Base-by-base conservation (phyloP, 2,888 invertebrate genomes). In the Dasysyrphus albostriatus region DNA sequence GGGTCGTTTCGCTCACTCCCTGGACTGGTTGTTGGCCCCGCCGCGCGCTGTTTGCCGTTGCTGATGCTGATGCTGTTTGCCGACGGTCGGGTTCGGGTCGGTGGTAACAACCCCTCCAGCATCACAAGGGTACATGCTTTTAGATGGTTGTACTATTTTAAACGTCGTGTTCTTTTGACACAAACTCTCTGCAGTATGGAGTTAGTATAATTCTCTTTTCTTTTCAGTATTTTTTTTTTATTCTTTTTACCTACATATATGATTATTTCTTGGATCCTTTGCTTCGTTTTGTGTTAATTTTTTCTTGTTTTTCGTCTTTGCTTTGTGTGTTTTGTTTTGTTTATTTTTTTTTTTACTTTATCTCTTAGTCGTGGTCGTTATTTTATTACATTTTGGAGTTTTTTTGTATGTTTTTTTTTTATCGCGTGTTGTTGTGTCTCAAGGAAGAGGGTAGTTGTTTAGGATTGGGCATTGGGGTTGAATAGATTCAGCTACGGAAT, bases 301-400 rank as follows among this genome's bases (percentile, higher is more conserved):
- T 87, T 85, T 80, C 69, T 83, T 81, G 82, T 78, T 81, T 88
- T 82, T 88, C 78, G 88, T 85, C 61, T 63, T 88, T 83, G 79
- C 80, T 79, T 67, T 73, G 67, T 78, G 70, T 84, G 8, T 54
- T 54, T 54, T 7, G 54, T 54, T 54, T 54, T 29, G 12, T 51
- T 51, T 24, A 12, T 72, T 69, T 78, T 72, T 82, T 76, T n/a
- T 78, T 88, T 74, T 76, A 72, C 73, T 84, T 82, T 83, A 85
- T 84, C 79, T 84, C 79, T 77, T 74, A 82, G 72, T 79, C 84
- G 87, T 88, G 76, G 75, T 83, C 78, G 70, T 72, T 88, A 69
- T 83, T 74, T 82, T 80, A 70, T 65, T 74, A 54, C 88, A 89
- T 91, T 90, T 90, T 90, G 90, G 1, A 7, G 7, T 89, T 88